Percentiles rank a stretch among this genome's conserved stretches.
phyloP scores from a whole-genome alignment of 2,797 vertebrate species.

The Malurus leucopterus region DNA sequence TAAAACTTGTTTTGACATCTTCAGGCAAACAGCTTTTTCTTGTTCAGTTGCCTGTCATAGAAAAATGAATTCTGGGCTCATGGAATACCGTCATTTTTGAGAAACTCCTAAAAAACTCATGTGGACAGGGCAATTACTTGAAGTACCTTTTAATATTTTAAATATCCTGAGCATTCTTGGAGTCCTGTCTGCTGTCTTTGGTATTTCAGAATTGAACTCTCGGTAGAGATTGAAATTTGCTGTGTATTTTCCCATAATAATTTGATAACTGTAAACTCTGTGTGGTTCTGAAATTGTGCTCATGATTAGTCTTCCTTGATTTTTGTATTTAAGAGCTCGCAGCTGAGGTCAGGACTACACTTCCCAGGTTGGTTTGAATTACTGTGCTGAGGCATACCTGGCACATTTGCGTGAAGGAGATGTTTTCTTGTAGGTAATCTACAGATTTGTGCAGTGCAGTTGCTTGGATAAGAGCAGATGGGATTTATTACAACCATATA shows the following conservation, averaged over 20 bases:
- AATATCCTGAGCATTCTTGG: not conserved
- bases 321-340: not conserved
- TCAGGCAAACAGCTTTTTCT: not conserved
- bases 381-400: not conserved
- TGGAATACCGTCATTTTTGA: not conserved
- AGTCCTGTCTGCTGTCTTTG: not conserved
- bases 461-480: not conserved
- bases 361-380: not conserved
- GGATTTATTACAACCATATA: not conserved
- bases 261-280: not conserved
- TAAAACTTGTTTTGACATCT: conserved; percentile 22
- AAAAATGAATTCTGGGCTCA: not conserved
- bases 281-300: not conserved
- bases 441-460: not conserved
- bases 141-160: not conserved
- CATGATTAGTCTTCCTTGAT: not conserved
- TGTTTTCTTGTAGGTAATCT: not conserved
- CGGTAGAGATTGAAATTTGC: not conserved
- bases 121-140: not conserved
- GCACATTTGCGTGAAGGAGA: not conserved
- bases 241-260: not conserved
- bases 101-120: not conserved
- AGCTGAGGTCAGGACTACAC: not conserved
- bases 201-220: not conserved
- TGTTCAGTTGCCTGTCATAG: not conserved